Base-by-base conservation (phyloP, 2,888 invertebrate genomes). In the Leucophora obtusa region DNA sequence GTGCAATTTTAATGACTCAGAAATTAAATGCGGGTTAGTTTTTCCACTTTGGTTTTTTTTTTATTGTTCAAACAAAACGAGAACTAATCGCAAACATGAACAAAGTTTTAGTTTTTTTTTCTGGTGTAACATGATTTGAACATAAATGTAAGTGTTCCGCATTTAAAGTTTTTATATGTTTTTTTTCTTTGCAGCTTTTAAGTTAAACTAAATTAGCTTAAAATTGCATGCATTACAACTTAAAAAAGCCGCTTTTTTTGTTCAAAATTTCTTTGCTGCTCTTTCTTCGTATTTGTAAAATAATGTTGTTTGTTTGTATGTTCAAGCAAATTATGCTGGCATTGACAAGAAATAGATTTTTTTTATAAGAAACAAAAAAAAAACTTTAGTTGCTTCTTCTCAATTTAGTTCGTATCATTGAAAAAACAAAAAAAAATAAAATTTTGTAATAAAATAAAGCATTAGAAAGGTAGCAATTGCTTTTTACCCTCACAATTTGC, bases 391-490 rank as follows among this genome's bases (percentile, higher is more conserved):
- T 28, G 28, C 28, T 28, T 28, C 28, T 28, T 28, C 7, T 28
- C 7, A 28, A 28, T 28, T 28, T 7, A 15, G 15, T 47, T 47
- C 24, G n/a, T 6, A 50, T 28, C 7, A 28, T 4, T 28, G 47
- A 70, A 82, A 83, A 85, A 59, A 62, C 35, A 63, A 86, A 85
- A 83, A 85, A 59, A 62, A 50, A 63, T 18, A 33, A 51, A 35
- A 62, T 58, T 53, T 65, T 15, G 28, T 18, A 51, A 43, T 72
- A 71, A 68, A 87, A 85, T 84, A 83, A 82, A 85, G 84, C 86
- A 86, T 87, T 87, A 87, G 87, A 87, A 87, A 87, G 86, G 87
- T 87, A 86, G 86, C 87, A 87, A 86, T 85, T 86, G 85, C 85
- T 72, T 54, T 62, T 69, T 18, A 76, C 75, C 79, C 82, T 82